Conservation (phyloP, 2,797 vertebrate species). For the Xenentodon cancila region DNA sequence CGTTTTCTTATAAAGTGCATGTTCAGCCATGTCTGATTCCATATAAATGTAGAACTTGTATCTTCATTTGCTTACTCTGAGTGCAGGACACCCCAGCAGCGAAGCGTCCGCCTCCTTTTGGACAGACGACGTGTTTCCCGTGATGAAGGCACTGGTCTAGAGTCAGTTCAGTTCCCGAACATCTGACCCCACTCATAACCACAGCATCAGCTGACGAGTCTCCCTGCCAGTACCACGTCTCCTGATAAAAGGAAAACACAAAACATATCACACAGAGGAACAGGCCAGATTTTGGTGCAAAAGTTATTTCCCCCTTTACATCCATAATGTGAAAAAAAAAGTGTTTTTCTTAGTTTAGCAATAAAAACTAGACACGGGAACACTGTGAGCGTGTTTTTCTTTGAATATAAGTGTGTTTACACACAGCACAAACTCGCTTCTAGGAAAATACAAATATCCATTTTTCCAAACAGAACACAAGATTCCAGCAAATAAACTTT, state of each 20-base stretch:
- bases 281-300: not conserved
- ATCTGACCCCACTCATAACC: slow-evolving; percentile 94
- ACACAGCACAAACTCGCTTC: too few species aligned
- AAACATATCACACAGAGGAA: not conserved
- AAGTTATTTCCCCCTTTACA: not conserved
- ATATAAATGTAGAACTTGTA: not conserved
- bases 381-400: not conserved
- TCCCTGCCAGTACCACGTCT: slow-evolving; percentile 95
- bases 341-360: not conserved
- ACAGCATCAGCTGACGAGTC: slow-evolving; percentile 79
- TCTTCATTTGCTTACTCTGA: slow-evolving; percentile 82
- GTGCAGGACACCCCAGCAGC: slow-evolving; percentile 93
- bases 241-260: slow-evolving; percentile 77
- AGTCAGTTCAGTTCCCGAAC: slow-evolving; percentile 94
- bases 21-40: too few species aligned
- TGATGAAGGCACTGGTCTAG: slow-evolving; percentile 93
- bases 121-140: slow-evolving; percentile 83
- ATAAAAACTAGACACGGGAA: not conserved
- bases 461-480: too few species aligned
- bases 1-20: too few species aligned
- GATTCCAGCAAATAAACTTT: too few species aligned
- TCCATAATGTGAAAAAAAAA: too few species aligned
- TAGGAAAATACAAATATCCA: too few species aligned
- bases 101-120: slow-evolving; percentile 85
- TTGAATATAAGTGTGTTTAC: too few species aligned